Base-by-base conservation (phyloP, 2,888 invertebrate species). In the Lordiphosa fenestrarum region DNA sequence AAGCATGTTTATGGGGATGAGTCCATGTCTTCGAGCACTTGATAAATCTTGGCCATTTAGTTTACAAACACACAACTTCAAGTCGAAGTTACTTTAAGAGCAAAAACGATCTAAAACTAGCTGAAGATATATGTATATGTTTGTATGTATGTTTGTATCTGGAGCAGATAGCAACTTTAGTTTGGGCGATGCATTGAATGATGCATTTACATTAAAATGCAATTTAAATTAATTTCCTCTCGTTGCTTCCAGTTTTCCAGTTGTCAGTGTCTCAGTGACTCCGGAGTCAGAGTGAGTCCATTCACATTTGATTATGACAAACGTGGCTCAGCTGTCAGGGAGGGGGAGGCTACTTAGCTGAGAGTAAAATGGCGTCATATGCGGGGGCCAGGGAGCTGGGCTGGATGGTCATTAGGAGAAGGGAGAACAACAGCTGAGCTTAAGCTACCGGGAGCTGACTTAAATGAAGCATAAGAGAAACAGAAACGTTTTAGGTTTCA, bases 211-310 rank as follows among this genome's bases (percentile, higher is more conserved):
- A 89, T 89, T 88, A 88, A 88, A 88, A 86, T 82, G 75, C 87
- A 86, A 89, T 89, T 89, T 89, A 87, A 89, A 88, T 86, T 86
- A 89, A 88, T 89, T 88, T 87, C 83, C 66, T 47, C 81, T 87
- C 87, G 85, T 83, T 80, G 80, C 81, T 85, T 80, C 80, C 84
- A 58, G 58, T 59, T 58, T 63, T 57, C 66, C 69, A 68, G 54
- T 57, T 61, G 52, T 59, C 47, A 51, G 54, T 49, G 62, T 41
- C 25, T n/a, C 23, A 15, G 30, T 30, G 30, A 7, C 30, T 30
- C 47, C 6, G 6, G 6, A 44, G 40, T 54, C 37, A 39, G 19
- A 10, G 76, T 61, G 73, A 62, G 59, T 75, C 62, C 81, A 76
- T 75, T 68, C 83, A 74, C 71, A 73, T 81, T 83, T 87, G 84